phyloP scores from a whole-genome alignment of 1,140 invertebrate genomes.

The Paraescarpia echinospica region DNA sequence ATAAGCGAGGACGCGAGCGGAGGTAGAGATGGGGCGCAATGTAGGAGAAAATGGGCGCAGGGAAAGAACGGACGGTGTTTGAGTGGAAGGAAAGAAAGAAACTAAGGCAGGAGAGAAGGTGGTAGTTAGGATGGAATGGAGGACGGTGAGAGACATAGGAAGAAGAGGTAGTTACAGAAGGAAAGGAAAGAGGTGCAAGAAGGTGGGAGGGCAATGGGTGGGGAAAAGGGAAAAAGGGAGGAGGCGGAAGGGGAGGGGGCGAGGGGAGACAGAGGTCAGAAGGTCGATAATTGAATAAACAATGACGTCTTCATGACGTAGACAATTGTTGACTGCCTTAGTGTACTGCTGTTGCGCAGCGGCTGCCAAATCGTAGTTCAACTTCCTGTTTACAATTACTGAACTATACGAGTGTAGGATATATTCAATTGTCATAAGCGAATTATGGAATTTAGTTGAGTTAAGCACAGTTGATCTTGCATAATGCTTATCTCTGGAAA shows the following conservation, averaged over 20 bases:
- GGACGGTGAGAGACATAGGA: neutral
- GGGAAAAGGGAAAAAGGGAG: neutral
- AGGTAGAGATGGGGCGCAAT: no score
- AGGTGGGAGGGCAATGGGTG: neutral
- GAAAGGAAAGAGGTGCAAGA: neutral
- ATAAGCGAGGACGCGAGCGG: no score
- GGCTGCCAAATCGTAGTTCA: no score
- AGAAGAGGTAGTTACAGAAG: neutral
- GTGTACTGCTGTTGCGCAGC: no score
- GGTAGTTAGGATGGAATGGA: neutral
- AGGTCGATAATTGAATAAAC: neutral
- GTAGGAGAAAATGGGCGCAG: neutral
- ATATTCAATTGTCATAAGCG: no score
- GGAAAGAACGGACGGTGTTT: neutral
- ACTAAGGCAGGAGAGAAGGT: neutral
- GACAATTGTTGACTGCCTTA: no score
- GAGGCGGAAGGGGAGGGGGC: neutral
- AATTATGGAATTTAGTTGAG: no score
- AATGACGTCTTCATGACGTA: neutral
- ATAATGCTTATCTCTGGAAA: no score
- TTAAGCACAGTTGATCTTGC: no score
- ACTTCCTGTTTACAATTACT: no score
- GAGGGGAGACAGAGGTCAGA: neutral
- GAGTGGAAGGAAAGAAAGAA: neutral
- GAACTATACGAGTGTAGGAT: no score